A percentile compares a stretch with the other conserved stretches of the same genome.
These are phyloP conservation scores for Pecten maximus DNA, from an alignment of 2,888 invertebrate genomes.

Conservation along the genomic window DNA sequence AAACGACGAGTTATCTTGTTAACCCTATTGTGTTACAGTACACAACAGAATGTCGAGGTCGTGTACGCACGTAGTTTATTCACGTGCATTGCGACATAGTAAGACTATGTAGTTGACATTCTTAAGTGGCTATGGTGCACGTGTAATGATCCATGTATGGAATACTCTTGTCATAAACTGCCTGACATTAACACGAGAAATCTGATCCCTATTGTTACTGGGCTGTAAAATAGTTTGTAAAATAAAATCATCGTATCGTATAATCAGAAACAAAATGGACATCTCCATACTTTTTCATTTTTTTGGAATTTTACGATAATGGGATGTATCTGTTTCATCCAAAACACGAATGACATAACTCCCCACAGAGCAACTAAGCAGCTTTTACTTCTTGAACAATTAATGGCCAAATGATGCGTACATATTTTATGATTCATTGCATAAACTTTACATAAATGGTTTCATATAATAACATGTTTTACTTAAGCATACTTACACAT, in stretches of 20 bases:
- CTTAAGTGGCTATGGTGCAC: not conserved
- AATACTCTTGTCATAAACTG: not conserved
- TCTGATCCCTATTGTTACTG: not conserved
- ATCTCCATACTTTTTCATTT: not conserved
- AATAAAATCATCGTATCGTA: not conserved
- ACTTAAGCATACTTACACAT: not conserved
- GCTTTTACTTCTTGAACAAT: not conserved
- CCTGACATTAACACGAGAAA: not conserved
- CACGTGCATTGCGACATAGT: constrained; percentile 11
- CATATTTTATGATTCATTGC: not conserved
- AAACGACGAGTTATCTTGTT: not conserved
- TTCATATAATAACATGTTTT: not conserved
- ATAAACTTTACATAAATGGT: not conserved
- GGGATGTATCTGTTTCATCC: not conserved
- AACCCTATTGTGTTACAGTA: not conserved
- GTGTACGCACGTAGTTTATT: not conserved
- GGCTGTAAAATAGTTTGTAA: not conserved
- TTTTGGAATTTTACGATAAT: not conserved
- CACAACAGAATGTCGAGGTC: not conserved
- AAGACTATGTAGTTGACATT: not conserved
- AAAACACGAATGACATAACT: not conserved
- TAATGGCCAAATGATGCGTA: not conserved
- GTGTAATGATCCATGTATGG: not conserved
- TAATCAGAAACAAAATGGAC: not conserved
- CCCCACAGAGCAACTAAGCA: not conserved